Base-by-base conservation (phyloP, 2,888 invertebrate genomes). In the Pecten maximus region DNA sequence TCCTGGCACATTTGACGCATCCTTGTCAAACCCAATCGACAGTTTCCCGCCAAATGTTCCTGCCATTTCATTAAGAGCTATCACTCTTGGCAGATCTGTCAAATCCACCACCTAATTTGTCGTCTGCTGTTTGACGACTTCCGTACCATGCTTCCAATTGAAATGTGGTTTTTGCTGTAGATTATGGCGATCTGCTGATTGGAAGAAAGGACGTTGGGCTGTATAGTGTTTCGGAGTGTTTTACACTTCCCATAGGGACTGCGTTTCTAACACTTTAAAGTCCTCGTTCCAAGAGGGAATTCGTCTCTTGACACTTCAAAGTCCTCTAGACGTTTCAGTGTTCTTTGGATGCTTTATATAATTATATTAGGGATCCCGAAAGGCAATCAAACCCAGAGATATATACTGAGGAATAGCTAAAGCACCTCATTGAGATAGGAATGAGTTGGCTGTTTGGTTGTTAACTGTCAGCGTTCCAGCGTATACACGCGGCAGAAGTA, bases 71-170 rank as follows among this genome's bases (percentile, higher is more conserved):
- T 74, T 74, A 74, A 74, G 74, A 28, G 74, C 74, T 74, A 74
- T 74, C 74, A 74, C 74, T 74, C 74, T 35, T 74, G 74, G 74
- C 74, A 74, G 74, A 74, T 35, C 74, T 74, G 74, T 74, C 74
- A 74, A 74, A 74, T 35, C 74, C 35, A 35, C 28, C 74, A 74
- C 74, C 28, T 74, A 74, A 74, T 74, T 74, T 74, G 74, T 74
- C 74, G 74, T 35, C 74, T 74, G 74, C 74, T 74, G 74, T 74
- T 74, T 74, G 74, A 74, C 74, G 74, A 74, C 74, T 74, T 74
- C 74, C 74, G 74, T 35, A 28, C 28, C 74, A 74, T 74, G 74
- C 74, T 28, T 74, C 74, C 74, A 74, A 74, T 74, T 35, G 74
- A 74, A 74, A 74, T 28, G 35, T 74, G 74, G 74, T 35, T 74